A percentile compares a stretch with the other conserved stretches of the same genome.
These are phyloP conservation scores for Mungos mungo DNA, from an alignment of 2,113 vertebrate species.

Conservation along the genomic window DNA sequence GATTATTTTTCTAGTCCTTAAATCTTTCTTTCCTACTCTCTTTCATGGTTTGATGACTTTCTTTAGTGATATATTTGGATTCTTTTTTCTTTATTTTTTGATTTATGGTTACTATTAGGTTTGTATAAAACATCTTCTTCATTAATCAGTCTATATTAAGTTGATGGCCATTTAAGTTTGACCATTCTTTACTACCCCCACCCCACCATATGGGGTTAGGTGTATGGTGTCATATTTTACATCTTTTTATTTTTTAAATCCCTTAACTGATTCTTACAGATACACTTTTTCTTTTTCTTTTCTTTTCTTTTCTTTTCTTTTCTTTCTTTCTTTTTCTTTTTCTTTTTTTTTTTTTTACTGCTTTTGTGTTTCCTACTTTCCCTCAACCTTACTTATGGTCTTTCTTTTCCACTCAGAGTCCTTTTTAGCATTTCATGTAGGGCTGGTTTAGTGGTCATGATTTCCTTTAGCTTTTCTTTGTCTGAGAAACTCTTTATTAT, in stretches of 20 bases:
- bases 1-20: background rate
- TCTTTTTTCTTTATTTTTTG: background rate
- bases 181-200: background rate
- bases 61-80: background rate
- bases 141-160: background rate
- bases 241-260: background rate
- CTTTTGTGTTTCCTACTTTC: background rate
- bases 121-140: background rate
- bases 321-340: background rate
- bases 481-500: background rate
- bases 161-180: background rate
- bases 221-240: background rate
- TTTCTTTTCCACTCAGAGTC: background rate
- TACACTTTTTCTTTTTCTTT: background rate
- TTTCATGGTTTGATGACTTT: background rate
- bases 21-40: background rate
- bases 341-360: background rate
- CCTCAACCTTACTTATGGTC: background rate
- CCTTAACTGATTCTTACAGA: background rate
- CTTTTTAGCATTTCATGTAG: background rate
- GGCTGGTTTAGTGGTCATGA: background rate
- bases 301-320: background rate
- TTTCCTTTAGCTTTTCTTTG: background rate
- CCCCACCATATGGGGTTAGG: background rate
- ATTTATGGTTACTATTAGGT: background rate